These are phyloP conservation scores for Capitulum mitella DNA, from an alignment of 2,888 invertebrate species.

Conservation along the genomic window DNA sequence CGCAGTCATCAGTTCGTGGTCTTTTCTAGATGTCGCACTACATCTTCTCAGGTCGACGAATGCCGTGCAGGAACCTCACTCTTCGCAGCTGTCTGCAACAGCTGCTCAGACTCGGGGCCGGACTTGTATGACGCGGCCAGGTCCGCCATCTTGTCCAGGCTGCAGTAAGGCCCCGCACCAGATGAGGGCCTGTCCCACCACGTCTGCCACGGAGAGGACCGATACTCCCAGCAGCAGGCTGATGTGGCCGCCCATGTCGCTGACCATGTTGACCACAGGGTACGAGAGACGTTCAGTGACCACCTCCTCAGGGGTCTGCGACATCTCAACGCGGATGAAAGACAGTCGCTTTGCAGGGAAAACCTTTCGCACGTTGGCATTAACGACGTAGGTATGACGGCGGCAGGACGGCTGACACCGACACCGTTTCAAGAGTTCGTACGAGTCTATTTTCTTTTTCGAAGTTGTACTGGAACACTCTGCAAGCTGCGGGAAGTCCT, in stretches of 20 bases:
- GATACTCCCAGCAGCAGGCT: slow-evolving; percentile 1
- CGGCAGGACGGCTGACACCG: not conserved
- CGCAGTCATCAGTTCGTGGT: too few species aligned
- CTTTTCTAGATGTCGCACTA: too few species aligned
- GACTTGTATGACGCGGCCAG: too few species aligned
- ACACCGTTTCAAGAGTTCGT: too few species aligned
- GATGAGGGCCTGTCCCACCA: not conserved
- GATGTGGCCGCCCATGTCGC: slow-evolving; percentile 14
- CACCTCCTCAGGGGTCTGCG: not conserved
- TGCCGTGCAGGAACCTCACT: too few species aligned
- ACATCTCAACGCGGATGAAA: not conserved
- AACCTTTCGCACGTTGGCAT: not conserved
- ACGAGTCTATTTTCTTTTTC: not conserved
- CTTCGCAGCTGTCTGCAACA: too few species aligned
- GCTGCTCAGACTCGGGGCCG: too few species aligned
- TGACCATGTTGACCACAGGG: not conserved
- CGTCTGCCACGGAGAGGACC: not conserved
- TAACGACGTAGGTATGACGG: not conserved
- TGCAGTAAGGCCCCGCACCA: too few species aligned
- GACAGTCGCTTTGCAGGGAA: too few species aligned
- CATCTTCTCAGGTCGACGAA: too few species aligned
- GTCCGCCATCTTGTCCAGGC: too few species aligned
- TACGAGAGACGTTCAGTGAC: not conserved
- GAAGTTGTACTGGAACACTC: not conserved
- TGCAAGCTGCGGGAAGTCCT: not conserved